These are phyloP conservation scores for Muscicapa striata DNA, from an alignment of 2,797 vertebrate genomes.

Conservation along the genomic window DNA sequence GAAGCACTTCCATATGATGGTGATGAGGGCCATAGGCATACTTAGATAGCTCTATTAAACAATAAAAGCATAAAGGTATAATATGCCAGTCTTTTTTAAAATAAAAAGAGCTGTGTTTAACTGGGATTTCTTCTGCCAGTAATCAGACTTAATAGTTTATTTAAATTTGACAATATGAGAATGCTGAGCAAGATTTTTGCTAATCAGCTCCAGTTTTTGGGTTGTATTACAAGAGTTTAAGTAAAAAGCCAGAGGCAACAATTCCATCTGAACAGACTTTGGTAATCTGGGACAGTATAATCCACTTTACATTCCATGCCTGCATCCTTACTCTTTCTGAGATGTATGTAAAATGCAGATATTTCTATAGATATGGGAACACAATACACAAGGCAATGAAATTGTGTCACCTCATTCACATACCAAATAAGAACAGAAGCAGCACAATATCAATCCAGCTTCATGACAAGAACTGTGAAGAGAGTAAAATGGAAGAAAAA, in stretches of 20 bases:
- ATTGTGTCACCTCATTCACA: slow-evolving; percentile 2
- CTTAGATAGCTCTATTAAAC: slow-evolving; percentile 29
- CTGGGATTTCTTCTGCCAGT: neutral
- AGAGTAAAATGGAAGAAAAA: neutral
- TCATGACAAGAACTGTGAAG: neutral
- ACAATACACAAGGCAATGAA: neutral
- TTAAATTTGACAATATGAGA: neutral
- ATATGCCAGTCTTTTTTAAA: neutral
- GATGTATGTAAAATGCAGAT: slow-evolving; percentile 6
- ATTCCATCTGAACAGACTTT: neutral
- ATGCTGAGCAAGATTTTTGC: neutral
- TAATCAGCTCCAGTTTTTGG: neutral
- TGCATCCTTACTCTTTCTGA: neutral
- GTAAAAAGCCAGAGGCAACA: slow-evolving; percentile 8
- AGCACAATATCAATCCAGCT: neutral
- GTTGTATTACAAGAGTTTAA: neutral
- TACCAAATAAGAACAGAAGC: slow-evolving; percentile 4
- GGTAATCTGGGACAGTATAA: neutral
- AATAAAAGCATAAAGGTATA: neutral
- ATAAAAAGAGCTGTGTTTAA: neutral
- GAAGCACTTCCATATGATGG: neutral
- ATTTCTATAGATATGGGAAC: neutral
- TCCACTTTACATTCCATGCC: neutral
- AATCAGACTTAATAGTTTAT: neutral
- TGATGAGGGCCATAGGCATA: neutral